Evolutionary conservation across 2,888 invertebrate species (phyloP).

Genomic region (Xylota segnis): DNA sequence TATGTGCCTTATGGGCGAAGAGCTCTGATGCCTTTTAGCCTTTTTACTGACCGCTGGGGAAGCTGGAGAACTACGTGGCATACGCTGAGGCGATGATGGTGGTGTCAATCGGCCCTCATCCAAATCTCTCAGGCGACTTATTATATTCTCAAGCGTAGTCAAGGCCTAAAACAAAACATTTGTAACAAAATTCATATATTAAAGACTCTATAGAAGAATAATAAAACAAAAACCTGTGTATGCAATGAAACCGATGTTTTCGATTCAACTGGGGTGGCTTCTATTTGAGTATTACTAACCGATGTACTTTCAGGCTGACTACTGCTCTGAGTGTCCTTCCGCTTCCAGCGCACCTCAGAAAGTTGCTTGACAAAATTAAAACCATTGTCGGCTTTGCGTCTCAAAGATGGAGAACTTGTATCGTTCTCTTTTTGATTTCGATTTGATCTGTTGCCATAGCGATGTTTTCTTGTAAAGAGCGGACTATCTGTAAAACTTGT

Average conservation of each 20-base stretch:
- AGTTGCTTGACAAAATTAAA: constrained; percentile 84
- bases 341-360: constrained; percentile 83
- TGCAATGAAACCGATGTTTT: constrained; percentile 84
- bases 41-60: constrained; percentile 90
- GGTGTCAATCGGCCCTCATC: constrained; percentile 86
- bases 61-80: constrained; percentile 91
- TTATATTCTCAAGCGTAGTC: constrained; percentile 86
- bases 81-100: constrained; percentile 86
- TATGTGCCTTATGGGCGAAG: constrained; percentile 92
- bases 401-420: constrained; percentile 82
- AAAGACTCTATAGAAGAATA: not conserved
- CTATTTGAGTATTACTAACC: constrained; percentile 78
- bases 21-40: constrained; percentile 90
- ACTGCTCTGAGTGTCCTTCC: constrained; percentile 80
- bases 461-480: constrained; percentile 84
- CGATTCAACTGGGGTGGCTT: constrained; percentile 83
- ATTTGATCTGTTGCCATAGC: constrained; percentile 81
- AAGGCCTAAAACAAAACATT: constrained; percentile 83
- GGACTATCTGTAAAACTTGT: constrained; percentile 85
- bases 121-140: constrained; percentile 86
- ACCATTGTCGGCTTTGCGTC: constrained; percentile 82
- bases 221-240: constrained; percentile 82
- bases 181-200: not conserved
- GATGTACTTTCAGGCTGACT: constrained; percentile 51
- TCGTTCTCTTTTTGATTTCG: constrained; percentile 81